These are phyloP conservation scores for Tipula helvola DNA, from an alignment of 2,888 invertebrate genomes.

Conservation along the genomic window DNA sequence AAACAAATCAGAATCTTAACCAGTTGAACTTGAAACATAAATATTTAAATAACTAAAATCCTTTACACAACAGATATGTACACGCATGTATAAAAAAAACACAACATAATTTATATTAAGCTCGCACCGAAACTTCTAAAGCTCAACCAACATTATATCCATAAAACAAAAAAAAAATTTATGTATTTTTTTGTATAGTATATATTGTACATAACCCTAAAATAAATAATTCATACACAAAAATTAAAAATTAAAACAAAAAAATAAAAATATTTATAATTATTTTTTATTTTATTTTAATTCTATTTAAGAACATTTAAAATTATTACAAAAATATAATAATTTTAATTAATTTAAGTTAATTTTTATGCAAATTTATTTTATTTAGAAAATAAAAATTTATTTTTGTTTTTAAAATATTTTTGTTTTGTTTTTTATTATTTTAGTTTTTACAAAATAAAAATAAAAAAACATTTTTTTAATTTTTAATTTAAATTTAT, in stretches of 20 bases:
- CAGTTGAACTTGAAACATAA: no score
- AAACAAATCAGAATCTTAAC: neutral
- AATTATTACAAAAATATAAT: neutral
- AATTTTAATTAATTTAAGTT: constrained; percentile 4
- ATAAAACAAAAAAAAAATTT: neutral
- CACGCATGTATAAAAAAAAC: no score
- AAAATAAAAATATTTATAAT: neutral
- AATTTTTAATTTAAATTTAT: neutral
- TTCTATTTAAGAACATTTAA: neutral
- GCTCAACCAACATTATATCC: neutral
- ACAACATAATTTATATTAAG: no score
- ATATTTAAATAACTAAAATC: no score
- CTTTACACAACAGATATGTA: no score
- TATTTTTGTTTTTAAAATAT: neutral
- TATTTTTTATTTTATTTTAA: neutral
- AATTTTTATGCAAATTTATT: neutral
- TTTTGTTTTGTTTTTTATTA: neutral
- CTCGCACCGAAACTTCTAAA: neutral
- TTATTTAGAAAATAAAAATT: neutral
- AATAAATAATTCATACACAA: neutral
- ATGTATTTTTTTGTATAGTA: neutral
- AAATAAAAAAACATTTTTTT: neutral
- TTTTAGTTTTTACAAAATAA: neutral
- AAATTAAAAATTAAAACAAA: neutral
- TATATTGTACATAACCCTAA: neutral